Base-by-base conservation (phyloP, 2,113 vertebrate species). In the Choloepus hoffmanni region DNA sequence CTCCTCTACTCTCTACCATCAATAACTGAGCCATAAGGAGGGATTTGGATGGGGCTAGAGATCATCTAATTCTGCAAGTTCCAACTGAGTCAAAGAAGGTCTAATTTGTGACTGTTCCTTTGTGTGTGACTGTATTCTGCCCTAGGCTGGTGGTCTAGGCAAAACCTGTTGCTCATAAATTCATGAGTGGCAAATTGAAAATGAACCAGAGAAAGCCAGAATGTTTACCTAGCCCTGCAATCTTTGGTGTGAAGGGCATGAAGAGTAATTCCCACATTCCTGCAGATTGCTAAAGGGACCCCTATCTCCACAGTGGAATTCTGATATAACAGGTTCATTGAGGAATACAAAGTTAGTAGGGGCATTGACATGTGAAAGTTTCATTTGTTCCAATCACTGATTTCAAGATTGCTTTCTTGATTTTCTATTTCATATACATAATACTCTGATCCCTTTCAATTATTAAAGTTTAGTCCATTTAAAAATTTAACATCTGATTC, bases 391-490 rank as follows among this genome's bases (percentile, higher is more conserved):
- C 12, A 83, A 85, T 77, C 15, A 65, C 33, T 50, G 43, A 60
- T 81, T 93, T 45, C 19, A 72, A 70, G 33, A 67, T 96, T 95
- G 50, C 36, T 89, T 79, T 92, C 26, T 45, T 85, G 15, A 73
- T 0, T 86, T 95, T 9, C 24, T 92, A 18, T 89, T 89, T 73
- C 19, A 24, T 77, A 89, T 84, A 79, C 85, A 73, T 84, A 79
- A 89, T 24, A 14, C 85, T 45, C 45, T 92, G 63, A 55, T 92
- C 4, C 30, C 78, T 95, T 84, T 79, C 33, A 89, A 4, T 95
- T 77, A 82, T 43, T 50, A 92, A 92, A 96, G 83, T 92, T 72
- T 53, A 94, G 26, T 62, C n/a, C 50, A 13, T 88, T 84, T 58
- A 72, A 89, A 73, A 87, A 68, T 48, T 84, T 89, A 18, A 48